Conservation (phyloP, 2,888 invertebrate species). For the Odontocolon sp. region DNA sequence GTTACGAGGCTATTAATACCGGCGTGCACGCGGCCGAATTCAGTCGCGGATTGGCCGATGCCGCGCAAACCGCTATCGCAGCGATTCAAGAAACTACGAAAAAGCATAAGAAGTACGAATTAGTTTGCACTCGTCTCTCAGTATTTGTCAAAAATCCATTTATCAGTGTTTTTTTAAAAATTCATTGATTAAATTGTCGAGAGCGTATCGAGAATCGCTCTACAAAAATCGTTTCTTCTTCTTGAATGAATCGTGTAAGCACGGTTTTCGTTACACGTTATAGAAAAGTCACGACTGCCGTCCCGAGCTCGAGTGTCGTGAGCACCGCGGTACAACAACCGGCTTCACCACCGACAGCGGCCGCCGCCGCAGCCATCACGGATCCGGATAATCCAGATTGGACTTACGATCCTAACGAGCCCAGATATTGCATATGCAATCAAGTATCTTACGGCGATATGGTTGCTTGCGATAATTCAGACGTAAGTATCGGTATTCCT, state of each 20-base stretch:
- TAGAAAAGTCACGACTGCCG: conserved; percentile 77
- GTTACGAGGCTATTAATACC: conserved; percentile 93
- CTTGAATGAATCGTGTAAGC: conserved; percentile 46
- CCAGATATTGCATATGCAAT: conserved; percentile 97
- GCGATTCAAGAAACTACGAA: conserved; percentile 86
- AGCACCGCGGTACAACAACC: conserved; percentile 77
- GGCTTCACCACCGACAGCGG: conserved; percentile 80
- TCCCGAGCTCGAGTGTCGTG: conserved; percentile 76
- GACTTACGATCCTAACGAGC: conserved; percentile 98
- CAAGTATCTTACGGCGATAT: conserved; percentile 99
- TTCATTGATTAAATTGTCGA: no score
- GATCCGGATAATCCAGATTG: conserved; percentile 89
- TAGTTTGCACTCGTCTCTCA: neutral
- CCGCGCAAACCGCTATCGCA: conserved; percentile 88
- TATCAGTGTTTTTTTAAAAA: neutral
- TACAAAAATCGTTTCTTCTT: neutral
- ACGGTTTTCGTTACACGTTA: conserved; percentile 5
- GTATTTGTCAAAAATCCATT: neutral
- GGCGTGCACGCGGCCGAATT: conserved; percentile 86
- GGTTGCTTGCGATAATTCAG: conserved; percentile 99
- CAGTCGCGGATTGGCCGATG: conserved; percentile 87
- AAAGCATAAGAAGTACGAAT: conserved; percentile 84
- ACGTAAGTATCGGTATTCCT: conserved; percentile 84
- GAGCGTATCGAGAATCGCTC: no score
- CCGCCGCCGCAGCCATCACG: conserved; percentile 80